Evolutionary conservation across 1,140 invertebrate genomes (phyloP), one percentile per base, ranked within the genome.

Genomic region (Hesperophylax magnus): DNA sequence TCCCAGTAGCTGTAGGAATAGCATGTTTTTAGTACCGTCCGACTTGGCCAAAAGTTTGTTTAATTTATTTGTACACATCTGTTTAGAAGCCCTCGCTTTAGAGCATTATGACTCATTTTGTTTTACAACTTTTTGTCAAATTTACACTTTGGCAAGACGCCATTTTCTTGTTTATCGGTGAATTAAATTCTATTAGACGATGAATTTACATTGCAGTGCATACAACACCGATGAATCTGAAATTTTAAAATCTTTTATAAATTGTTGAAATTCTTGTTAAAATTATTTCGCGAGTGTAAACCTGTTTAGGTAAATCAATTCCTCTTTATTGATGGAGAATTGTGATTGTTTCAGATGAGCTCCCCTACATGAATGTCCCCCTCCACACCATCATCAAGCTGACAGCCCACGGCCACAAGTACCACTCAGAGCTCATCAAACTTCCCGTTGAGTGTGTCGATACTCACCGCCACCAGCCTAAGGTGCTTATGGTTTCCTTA

Each of bases 281-380:
- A 47, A 47, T 47, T 14, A 47, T 14, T 47, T 47, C 1, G 1
- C 39, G 14, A 47, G 39, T 14, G 39, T 47, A 47, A 27, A 47
- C 39, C 39, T 47, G 39, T 47, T 47, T 47, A 8, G 9, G 39
- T 11, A 14, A 47, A 47, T 47, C 9, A 47, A 47, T 11, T 47
- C 3, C 34, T 47, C 11, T 47, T 47, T 47, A 47, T 14, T 47
- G 39, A 47, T 47, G 39, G 14, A 61, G 3, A 18, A 9, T 75
- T 76, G 82, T 71, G 84, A 52, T 78, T 53, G 84, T 86, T 87
- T n/a, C 86, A 91, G 94, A 96, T 76, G 96, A 98, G 86, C 88
- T 98, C 20, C 96, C 97, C 0, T 98, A 98, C 87, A 93, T 98
- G 88, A 95, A 96, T 85, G 96, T 98, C 0, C 97, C 97, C 3